phyloP scores from a whole-genome alignment of 2,113 vertebrate species.

The Gymnarchus niloticus region DNA sequence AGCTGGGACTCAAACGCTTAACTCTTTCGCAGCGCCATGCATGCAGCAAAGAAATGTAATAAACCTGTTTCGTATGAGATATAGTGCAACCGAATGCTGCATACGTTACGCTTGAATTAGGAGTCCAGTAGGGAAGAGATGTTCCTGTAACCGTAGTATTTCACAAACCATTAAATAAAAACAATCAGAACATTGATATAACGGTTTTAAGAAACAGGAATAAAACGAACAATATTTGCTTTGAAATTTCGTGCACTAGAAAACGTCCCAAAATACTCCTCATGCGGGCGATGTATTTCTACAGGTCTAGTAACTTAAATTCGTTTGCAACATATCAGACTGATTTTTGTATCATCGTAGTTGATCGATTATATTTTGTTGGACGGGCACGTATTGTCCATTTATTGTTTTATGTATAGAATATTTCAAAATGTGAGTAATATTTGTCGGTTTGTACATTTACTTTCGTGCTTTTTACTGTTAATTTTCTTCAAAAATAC shows the following conservation, averaged over 20 bases:
- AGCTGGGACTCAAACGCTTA: conserved; percentile 57
- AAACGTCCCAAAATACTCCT: not conserved
- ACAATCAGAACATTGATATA: not conserved
- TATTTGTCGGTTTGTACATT: not conserved
- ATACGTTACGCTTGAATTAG: not conserved
- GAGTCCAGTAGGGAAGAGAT: not conserved
- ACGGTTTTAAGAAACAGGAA: not conserved
- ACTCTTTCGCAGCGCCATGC: conserved; percentile 42
- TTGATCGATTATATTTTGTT: not conserved
- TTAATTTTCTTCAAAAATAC: not conserved
- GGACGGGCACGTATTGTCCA: not conserved
- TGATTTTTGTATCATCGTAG: conserved; percentile 2
- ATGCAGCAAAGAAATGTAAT: not conserved
- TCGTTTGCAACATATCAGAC: not conserved
- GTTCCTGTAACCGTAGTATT: not conserved
- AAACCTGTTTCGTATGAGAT: not conserved
- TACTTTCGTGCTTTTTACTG: not conserved
- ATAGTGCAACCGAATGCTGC: not conserved
- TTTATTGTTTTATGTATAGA: not conserved
- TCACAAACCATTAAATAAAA: not conserved
- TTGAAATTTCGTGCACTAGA: not conserved
- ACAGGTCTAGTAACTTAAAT: not conserved
- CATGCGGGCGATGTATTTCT: not conserved
- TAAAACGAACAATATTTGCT: not conserved
- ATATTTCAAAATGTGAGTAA: not conserved